Percentiles rank a stretch among this genome's conserved stretches.
phyloP scores from a whole-genome alignment of 2,888 invertebrate genomes.

The Diarsia rubi region DNA sequence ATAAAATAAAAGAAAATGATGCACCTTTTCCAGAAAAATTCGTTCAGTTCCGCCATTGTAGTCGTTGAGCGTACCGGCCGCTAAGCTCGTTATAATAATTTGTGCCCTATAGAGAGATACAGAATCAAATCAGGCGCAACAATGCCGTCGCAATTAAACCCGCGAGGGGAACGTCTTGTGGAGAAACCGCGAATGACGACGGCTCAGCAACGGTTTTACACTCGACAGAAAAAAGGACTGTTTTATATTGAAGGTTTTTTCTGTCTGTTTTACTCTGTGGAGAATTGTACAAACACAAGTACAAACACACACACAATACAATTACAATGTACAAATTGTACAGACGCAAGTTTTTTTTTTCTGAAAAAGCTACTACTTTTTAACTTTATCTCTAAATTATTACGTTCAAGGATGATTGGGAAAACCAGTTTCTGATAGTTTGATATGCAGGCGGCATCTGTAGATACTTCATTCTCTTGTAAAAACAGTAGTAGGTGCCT shows the following conservation, averaged over 20 bases:
- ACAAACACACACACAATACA: too few species aligned
- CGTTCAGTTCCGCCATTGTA: constrained; percentile 62
- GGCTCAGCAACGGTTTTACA: neutral
- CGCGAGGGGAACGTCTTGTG: constrained; percentile 80
- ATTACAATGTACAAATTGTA: too few species aligned
- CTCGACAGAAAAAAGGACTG: neutral
- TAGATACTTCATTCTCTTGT: neutral
- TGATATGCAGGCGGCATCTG: too few species aligned
- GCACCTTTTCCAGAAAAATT: neutral
- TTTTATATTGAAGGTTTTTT: neutral
- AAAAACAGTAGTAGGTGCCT: neutral
- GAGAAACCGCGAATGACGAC: constrained; percentile 18
- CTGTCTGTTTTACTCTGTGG: neutral
- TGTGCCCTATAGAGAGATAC: constrained; percentile 87
- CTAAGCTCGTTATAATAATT: constrained; percentile 85
- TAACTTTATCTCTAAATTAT: too few species aligned
- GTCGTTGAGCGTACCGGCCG: constrained; percentile 63
- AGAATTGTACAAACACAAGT: too few species aligned
- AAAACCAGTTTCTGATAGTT: too few species aligned
- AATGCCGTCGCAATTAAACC: constrained; percentile 87
- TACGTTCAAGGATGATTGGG: too few species aligned
- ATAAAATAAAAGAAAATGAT: neutral
- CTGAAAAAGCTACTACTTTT: too few species aligned
- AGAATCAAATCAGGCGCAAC: constrained; percentile 89
- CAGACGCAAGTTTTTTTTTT: too few species aligned